Conservation (phyloP, 2,888 invertebrate species). For the Onthophagus sagittarius region DNA sequence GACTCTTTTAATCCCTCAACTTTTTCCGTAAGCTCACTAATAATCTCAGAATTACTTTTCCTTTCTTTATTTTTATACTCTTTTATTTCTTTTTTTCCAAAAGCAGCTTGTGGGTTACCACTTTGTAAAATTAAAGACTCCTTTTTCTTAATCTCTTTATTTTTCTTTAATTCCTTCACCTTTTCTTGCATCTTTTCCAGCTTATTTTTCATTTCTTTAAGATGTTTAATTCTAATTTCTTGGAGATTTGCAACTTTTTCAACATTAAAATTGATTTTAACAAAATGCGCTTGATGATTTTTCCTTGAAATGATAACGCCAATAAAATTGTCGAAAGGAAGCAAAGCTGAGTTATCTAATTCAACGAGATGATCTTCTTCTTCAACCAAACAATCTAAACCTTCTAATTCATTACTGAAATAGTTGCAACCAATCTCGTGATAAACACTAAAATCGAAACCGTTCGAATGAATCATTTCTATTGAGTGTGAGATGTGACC, state of each 20-base stretch:
- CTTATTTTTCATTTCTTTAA: constrained; percentile 24
- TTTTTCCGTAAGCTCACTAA: not conserved
- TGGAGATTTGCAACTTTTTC: constrained; percentile 37
- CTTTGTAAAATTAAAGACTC: not conserved
- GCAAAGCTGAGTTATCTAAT: constrained; percentile 37
- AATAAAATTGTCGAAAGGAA: constrained; percentile 37
- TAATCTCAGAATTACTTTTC: not conserved
- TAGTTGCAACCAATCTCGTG: constrained; percentile 43
- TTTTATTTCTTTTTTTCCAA: not conserved
- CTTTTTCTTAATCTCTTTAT: not conserved
- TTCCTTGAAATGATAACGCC: constrained; percentile 40
- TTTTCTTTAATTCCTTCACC: constrained; percentile 32
- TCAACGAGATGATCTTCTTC: constrained; percentile 32
- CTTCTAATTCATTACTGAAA: constrained; percentile 37
- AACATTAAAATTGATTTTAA: constrained; percentile 38
- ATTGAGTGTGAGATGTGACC: constrained; percentile 37
- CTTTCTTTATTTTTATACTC: not conserved
- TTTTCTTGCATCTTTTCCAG: constrained; percentile 36
- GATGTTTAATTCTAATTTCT: constrained; percentile 34
- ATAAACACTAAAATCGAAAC: constrained; percentile 41
- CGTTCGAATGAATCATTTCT: constrained; percentile 42
- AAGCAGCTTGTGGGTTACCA: not conserved
- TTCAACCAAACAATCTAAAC: constrained; percentile 40
- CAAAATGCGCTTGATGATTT: constrained; percentile 33
- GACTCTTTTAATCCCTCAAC: not conserved